phyloP scores from a whole-genome alignment of 1,140 invertebrate genomes.

The Drosophila kikkawai region DNA sequence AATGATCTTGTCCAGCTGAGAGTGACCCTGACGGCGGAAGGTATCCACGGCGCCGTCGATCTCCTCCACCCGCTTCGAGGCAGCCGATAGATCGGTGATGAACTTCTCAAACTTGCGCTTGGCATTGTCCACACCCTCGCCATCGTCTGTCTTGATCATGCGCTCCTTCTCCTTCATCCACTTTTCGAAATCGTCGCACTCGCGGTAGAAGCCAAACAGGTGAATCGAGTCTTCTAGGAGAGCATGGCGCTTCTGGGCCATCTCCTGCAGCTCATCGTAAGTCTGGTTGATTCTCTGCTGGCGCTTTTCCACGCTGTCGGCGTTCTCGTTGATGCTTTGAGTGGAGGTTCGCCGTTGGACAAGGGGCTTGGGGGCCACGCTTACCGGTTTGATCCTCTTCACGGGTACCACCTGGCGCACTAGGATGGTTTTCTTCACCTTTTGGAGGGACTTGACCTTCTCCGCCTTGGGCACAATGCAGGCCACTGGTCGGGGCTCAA shows the following conservation, averaged over 20 bases:
- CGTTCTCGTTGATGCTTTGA: conserved; percentile 84
- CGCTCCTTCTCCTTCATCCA: conserved; percentile 99
- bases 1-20: conserved; percentile 94
- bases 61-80: conserved; percentile 94
- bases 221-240: conserved; percentile 96
- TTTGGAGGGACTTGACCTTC: conserved; percentile 92
- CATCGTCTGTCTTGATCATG: conserved; percentile 93
- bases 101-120: conserved; percentile 98
- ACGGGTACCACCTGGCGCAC: conserved; percentile 94
- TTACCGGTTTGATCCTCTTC: conserved; percentile 87
- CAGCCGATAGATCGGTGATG: conserved; percentile 97
- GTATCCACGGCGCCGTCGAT: conserved; percentile 95
- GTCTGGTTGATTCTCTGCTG: conserved; percentile 92
- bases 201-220: conserved; percentile 97
- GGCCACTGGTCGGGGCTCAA: conserved; percentile 93
- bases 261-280: conserved; percentile 92
- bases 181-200: conserved; percentile 98
- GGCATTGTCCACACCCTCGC: conserved; percentile 94
- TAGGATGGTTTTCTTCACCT: conserved; percentile 95
- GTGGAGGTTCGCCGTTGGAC: conserved; percentile 85
- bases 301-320: conserved; percentile 93
- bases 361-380: conserved; percentile 84
- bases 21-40: conserved; percentile 93
- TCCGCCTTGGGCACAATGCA: conserved; percentile 93
- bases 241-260: conserved; percentile 91